Conservation (phyloP, 1,140 invertebrate genomes). For the Centruroides sculpturatus region DNA sequence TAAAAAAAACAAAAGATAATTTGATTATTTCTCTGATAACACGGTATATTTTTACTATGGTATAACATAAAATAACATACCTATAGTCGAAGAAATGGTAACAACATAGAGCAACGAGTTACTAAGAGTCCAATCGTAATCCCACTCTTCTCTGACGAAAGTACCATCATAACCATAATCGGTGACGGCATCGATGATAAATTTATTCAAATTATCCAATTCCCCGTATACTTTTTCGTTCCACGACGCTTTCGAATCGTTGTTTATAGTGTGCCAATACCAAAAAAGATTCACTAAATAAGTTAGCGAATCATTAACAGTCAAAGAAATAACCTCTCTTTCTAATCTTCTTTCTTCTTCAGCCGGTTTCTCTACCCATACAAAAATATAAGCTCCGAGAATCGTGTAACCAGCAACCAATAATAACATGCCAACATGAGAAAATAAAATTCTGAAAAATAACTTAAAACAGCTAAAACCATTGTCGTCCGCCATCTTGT, state of each 20-base stretch:
- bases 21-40: too few species aligned
- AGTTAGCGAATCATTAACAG: constrained; percentile 19
- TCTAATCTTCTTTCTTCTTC: constrained; percentile 9
- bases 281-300: constrained; percentile 20
- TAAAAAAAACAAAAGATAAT: neutral
- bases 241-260: constrained; percentile 7
- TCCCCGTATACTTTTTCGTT: constrained; percentile 11
- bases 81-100: constrained; percentile 24
- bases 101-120: constrained; percentile 22
- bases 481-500: too few species aligned
- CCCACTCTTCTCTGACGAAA: constrained; percentile 16
- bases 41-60: neutral
- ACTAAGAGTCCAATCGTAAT: constrained; percentile 20
- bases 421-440: constrained; percentile 22
- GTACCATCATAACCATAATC: constrained; percentile 21
- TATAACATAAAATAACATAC: constrained; percentile 4
- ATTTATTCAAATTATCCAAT: constrained; percentile 18
- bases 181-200: constrained; percentile 17
- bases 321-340: constrained; percentile 9
- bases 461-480: constrained; percentile 5
- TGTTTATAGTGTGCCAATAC: constrained; percentile 17
- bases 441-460: constrained; percentile 19
- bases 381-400: constrained; percentile 19
- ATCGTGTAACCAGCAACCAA: constrained; percentile 18
- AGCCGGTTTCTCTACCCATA: constrained; percentile 13